Evolutionary conservation across 1,140 invertebrate species (phyloP), one percentile per base, ranked within the genome.

Genomic region (Adoxophyes honmai): DNA sequence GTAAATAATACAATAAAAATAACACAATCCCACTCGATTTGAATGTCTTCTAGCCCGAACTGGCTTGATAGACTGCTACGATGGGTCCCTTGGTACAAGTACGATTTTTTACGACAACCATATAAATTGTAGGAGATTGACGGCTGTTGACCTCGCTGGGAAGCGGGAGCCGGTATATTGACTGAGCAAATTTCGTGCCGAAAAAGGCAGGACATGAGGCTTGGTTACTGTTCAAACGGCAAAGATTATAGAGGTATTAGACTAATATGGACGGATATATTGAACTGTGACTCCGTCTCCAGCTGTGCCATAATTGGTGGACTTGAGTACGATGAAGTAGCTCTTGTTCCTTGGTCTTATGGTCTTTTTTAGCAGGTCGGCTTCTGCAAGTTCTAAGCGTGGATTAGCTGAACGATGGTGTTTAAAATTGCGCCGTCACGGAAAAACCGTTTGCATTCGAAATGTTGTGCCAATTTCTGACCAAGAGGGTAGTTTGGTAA

Each of bases 1-100:
- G 67, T 80, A 81, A 80, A 79, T 79, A 75, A 73, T 78, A 81
- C 76, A 75, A 85, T 84, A 80, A 81, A 83, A 78, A 84, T 84
- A 75, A 81, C 77, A 78, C 68, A 73, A 72, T 75, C 60, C 66
- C 60, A 64, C 68, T 69, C 64, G 60, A 79, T 79, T 79, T 78
- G 75, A 77, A 79, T 81, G 70, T 70, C 59, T 62, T 67, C 65
- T 67, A 28, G 54, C 52, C 16, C 44, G 33, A 35, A 36, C 44
- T 14, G 37, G 34, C 59, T 57, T 63, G 69, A 70, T 68, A 42
- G 44, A 73, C 66, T 59, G 51, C 70, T 70, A 71, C 60, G 51
- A 54, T 37, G 35, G 52, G 54, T 48, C 34, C 56, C 52, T 61
- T 44, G 59, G 55, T 51, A 59, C 61, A 60, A 62, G 54, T 57